Evolutionary conservation across 2,113 vertebrate genomes (phyloP), one percentile per base, ranked within the genome.

Genomic region (Notothenia rossii): DNA sequence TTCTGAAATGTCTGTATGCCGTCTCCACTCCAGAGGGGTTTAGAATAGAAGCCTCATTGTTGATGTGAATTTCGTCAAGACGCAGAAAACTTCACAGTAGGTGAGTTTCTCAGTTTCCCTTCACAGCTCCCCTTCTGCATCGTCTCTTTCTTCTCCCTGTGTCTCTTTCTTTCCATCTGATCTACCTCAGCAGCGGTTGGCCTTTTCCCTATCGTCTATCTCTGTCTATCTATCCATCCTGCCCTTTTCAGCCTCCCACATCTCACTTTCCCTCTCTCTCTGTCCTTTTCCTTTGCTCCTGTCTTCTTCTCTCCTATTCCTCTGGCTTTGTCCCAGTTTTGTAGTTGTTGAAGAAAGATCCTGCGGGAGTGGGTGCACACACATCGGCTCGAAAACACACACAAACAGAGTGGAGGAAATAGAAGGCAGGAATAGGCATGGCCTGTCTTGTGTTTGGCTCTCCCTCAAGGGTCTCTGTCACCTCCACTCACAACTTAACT

Each of bases 311-410:
- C 43, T 45, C 29, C 62, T 53, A 29, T 76, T 87, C 83, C 68
- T 68, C 33, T 1, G 77, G 86, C 85, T 84, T 88, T 85, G 91
- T 92, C 88, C 91, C 88, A 93, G 86, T 93, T 95, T 91, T 92
- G 86, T 75, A 79, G 81, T 80, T 33, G 66, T 88, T 93, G 88
- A 92, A 86, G 87, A 86, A 81, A 58, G 63, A 67, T 92, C 93
- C 91, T 83, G 81, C 29, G 89, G 87, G 91, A 93, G 82, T 63
- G 22, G 29, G 53, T 43, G 62, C 72, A 59, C 67, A 64, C 75
- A 65, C 49, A 74, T 36, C 43, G 68, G 58, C 63, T 59, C 77
- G 71, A 60, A 72, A 63, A 67, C 76, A 61, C 75, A 75, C 75
- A 75, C 73, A 56, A 70, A 66, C 73, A 59, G 50, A 67, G 67